Evolutionary conservation across 2,888 invertebrate genomes (phyloP).

Genomic region (Euplexia lucipara): DNA sequence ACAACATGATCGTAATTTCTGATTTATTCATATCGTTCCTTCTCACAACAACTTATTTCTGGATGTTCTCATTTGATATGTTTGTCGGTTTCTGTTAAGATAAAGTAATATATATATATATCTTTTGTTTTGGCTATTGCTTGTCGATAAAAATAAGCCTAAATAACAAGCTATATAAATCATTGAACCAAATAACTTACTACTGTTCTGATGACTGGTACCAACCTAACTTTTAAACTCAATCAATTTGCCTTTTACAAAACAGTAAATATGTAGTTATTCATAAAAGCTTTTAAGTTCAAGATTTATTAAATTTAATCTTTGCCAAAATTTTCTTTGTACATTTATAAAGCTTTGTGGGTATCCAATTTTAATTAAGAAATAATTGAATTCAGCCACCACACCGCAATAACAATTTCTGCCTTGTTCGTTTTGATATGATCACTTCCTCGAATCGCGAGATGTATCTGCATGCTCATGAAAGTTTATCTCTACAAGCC

Average conservation of each 20-base stretch:
- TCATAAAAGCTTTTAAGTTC: conserved; percentile 40
- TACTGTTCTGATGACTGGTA: too few relatives aligned
- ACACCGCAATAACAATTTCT: conserved; percentile 48
- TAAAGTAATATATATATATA: conserved; percentile 39
- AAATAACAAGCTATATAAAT: conserved; percentile 65
- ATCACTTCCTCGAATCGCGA: conserved; percentile 58
- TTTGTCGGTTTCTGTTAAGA: conserved; percentile 21
- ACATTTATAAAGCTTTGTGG: conserved; percentile 4
- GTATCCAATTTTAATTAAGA: conserved; percentile 45
- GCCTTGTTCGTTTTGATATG: conserved; percentile 50
- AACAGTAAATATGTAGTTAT: too few relatives aligned
- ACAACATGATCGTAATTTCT: conserved; percentile 74
- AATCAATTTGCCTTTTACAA: too few relatives aligned
- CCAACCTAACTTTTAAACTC: too few relatives aligned
- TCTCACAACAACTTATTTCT: conserved; percentile 27
- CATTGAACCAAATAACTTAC: conserved; percentile 64
- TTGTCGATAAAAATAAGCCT: conserved; percentile 44
- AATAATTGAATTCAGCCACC: conserved; percentile 49
- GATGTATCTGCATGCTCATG: conserved; percentile 57
- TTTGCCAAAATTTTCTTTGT: conserved; percentile 16
- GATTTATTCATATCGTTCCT: conserved; percentile 61
- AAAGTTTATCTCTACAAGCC: conserved; percentile 61
- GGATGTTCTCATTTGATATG: conserved; percentile 13
- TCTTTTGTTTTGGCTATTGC: conserved; percentile 11
- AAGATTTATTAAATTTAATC: conserved; percentile 23